These are phyloP conservation scores for Callosobruchus maculatus DNA, from an alignment of 2,888 invertebrate genomes.

Conservation along the genomic window DNA sequence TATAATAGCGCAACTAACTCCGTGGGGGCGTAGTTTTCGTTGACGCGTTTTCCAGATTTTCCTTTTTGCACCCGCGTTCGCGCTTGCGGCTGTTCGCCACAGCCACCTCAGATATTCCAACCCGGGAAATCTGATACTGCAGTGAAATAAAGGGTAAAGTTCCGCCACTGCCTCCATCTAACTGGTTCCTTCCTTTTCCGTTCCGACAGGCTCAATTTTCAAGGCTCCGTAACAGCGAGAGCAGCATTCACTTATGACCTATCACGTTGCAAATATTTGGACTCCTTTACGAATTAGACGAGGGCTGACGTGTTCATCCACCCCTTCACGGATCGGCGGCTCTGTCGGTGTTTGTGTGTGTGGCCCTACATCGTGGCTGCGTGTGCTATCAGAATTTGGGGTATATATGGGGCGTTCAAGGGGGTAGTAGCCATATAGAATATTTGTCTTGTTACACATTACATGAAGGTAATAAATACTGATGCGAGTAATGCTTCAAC, in stretches of 20 bases:
- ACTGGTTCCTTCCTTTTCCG: neutral
- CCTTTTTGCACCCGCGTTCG: no score
- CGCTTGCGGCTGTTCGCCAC: no score
- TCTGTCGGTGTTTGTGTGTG: neutral
- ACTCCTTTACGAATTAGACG: slow-evolving; percentile 12
- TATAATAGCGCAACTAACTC: no score
- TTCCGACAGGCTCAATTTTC: neutral
- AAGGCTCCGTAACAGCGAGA: neutral
- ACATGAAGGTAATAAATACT: no score
- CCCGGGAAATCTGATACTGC: neutral
- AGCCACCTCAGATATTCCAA: no score
- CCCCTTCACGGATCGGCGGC: neutral
- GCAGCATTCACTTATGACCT: slow-evolving; percentile 29
- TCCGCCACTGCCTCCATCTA: neutral
- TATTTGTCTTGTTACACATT: no score
- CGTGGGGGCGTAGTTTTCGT: no score
- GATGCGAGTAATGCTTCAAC: no score
- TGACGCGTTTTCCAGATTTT: no score
- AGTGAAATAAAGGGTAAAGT: neutral
- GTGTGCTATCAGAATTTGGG: neutral
- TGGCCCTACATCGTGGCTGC: neutral
- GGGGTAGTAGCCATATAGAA: no score
- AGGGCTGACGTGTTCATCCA: neutral
- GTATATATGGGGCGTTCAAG: neutral
- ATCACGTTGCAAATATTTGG: slow-evolving; percentile 23